Evolutionary conservation across 1,140 invertebrate species (phyloP), one percentile per base, ranked within the genome.

Genomic region (Sarcophaga bullata): DNA sequence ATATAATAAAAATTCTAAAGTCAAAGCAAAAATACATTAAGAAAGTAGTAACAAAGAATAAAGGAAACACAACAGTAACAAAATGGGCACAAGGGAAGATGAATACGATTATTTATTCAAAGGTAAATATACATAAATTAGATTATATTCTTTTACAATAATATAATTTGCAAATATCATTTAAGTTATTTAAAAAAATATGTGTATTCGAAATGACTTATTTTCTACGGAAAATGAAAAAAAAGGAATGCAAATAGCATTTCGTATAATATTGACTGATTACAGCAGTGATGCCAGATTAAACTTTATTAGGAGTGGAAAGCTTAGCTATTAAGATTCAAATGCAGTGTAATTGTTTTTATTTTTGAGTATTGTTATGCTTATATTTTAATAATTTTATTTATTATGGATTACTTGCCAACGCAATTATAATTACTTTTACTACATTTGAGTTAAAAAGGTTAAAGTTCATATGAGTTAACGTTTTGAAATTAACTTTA

Each of bases 51-150:
- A 68, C 62, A 68, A 68, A 68, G 62, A 68, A 68, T 19, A 68
- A 19, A 68, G 62, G 17, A 68, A 68, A 68, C 49, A 73, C 80
- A 82, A 84, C 81, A 37, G 25, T 4, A 86, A 82, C 84, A 85
- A 93, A 92, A 98, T 97, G 96, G 96, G 95, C 91, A 96, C 95
- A 92, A 97, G 97, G 93, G 98, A 99, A 93, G 98, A 99, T 92
- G 98, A 99, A 93, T 99, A 99, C 92, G 98, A 99, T 93, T 99
- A 99, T 95, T 95, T 99, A 91, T 99, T 99, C 93, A 99, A 99
- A 98, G 98, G 98, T 99, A 94, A 92, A 73, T 83, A 75, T 78
- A 9, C 19, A 8, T 73, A 15, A 9, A 73, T 73, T 13, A 37
- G 25, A 11, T 47, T 73, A 13, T 73, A 25, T 46, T 9, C 3